phyloP scores from a whole-genome alignment of 2,888 invertebrate species.

The Apodemia zela region DNA sequence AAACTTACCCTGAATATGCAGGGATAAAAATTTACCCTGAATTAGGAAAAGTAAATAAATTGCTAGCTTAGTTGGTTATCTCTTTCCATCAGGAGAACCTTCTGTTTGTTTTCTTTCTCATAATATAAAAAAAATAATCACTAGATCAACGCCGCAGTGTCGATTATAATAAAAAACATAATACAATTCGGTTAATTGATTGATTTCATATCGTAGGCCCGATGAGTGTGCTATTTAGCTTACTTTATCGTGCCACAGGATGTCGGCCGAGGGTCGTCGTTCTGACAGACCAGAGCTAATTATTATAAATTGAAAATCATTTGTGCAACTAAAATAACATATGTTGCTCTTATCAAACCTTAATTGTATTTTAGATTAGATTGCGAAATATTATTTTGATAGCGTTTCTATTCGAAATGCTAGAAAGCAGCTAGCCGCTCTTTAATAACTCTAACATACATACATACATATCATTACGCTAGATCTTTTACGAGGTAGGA shows the following conservation, averaged over 20 bases:
- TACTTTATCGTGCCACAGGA: conserved; percentile 45
- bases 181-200: conserved; percentile 5
- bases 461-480: too few species aligned
- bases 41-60: too few species aligned
- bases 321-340: conserved; percentile 13
- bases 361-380: conserved; percentile 16
- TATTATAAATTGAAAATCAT: conserved; percentile 53
- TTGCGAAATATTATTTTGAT: background rate
- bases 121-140: too few species aligned
- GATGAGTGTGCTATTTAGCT: conserved; percentile 7
- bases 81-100: too few species aligned
- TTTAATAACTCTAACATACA: background rate
- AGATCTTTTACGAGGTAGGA: too few species aligned
- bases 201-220: conserved; percentile 2
- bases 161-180: background rate
- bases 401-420: background rate
- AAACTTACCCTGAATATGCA: too few species aligned
- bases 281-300: conserved; percentile 61
- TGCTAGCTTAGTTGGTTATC: too few species aligned
- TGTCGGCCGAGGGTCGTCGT: conserved; percentile 65
- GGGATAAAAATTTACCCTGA: too few species aligned
- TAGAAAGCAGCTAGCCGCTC: background rate
- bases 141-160: too few species aligned
- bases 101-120: too few species aligned
- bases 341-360: background rate